Base-by-base conservation (phyloP, 2,888 invertebrate species). In the Leptinotarsa haldemani region DNA sequence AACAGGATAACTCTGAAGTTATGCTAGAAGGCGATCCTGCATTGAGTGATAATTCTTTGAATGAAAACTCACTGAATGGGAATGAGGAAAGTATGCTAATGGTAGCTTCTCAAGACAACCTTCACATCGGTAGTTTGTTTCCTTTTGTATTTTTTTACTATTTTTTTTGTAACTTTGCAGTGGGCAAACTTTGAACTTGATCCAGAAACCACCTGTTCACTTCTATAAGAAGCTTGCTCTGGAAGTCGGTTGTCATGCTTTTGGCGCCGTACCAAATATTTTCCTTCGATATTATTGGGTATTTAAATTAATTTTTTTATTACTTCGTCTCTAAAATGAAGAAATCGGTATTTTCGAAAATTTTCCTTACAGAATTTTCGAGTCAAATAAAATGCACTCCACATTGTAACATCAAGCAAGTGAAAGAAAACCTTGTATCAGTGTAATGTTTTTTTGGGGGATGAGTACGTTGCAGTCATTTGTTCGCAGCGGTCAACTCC, bases 381-480 rank as follows among this genome's bases (percentile, higher is more conserved):
- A 30, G n/a, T 46, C 40, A 22, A 48, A 71, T 67, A 73, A 52
- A 25, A 73, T 40, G 73, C 64, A 69, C 65, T 69, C 69, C 73
- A 69, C 2, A 69, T 46, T 30, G 22, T 13, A 3, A 73, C 50
- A 47, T 73, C 73, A 12, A 71, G 61, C 9, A 70, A 76, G 73
- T 83, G 84, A 77, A 84, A 82, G n/a, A 82, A 77, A 70, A 82
- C 79, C 78, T 82, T 83, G 66, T 82, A 84, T 82, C 83, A 83
- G 50, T 80, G 64, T 68, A 84, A 82, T 30, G 82, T 82, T 80
- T 84, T 84, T 69, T 82, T 65, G 48, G 83, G 83, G 78, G 75
- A 77, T 64, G 81, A 78, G 77, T 82, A 83, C n/a, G 50, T 63
- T 4, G 48, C 18, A 40, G 50, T 63, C 69, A 69, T 69, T 48